phyloP scores from a whole-genome alignment of 1,140 invertebrate genomes.

The Drosophila watanabei region DNA sequence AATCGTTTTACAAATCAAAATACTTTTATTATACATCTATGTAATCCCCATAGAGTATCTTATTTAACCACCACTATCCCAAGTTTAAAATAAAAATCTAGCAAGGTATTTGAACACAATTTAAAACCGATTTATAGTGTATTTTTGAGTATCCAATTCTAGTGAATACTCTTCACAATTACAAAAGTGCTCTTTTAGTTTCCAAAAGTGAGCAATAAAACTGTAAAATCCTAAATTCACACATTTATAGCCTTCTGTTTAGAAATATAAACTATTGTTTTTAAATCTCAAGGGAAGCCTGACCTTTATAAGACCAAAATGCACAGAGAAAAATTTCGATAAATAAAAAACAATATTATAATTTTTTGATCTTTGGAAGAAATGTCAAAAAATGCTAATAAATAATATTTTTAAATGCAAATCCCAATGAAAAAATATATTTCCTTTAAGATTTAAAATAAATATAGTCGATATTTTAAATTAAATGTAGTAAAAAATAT shows the following conservation, averaged over 20 bases:
- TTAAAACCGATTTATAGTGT: background rate
- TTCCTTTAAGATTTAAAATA: background rate
- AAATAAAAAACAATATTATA: background rate
- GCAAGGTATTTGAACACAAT: background rate
- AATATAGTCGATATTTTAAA: too few relatives aligned
- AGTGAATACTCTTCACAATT: background rate
- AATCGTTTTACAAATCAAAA: background rate
- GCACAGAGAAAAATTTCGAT: background rate
- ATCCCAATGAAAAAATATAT: background rate
- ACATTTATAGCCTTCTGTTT: constrained; percentile 9
- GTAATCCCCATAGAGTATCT: background rate
- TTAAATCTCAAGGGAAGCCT: background rate
- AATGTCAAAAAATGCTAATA: background rate
- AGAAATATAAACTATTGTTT: constrained; percentile 1
- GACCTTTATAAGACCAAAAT: constrained; percentile 8
- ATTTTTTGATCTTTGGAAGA: background rate
- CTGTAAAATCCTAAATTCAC: constrained; percentile 4
- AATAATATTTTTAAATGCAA: background rate
- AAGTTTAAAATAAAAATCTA: too few relatives aligned
- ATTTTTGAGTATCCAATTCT: background rate
- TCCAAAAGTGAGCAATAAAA: constrained; percentile 15
- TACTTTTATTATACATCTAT: background rate
- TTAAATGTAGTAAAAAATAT: too few relatives aligned
- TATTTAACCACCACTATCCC: background rate
- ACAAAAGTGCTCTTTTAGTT: background rate